Evolutionary conservation across 2,888 invertebrate genomes (phyloP), one percentile per base, ranked within the genome.

Genomic region (Cyaniris semiargus): DNA sequence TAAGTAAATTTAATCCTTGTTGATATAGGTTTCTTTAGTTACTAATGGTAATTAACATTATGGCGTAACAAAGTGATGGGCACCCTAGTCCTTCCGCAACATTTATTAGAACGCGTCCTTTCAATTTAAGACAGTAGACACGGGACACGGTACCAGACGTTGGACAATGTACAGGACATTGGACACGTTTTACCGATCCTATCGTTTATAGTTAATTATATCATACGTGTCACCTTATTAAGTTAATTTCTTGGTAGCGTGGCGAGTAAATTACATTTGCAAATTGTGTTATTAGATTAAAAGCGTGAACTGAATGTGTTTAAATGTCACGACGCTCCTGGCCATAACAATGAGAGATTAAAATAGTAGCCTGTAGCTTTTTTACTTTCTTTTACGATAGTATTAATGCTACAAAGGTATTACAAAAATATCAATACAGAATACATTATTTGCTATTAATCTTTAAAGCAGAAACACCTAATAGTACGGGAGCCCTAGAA

Each of bases 281-380:
- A 48, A 74, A 74, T 74, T 74, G 7, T 48, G 48, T 53, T 23
- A 44, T 38, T 21, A 38, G 21, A 72, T 72, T 72, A 44, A 21
- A 23, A 72, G 21, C 21, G 38, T 21, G 72, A 72, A 44, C 38
- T 38, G 34, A 38, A 71, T 34, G 34, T 38, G 72, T 44, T 44
- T 44, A 72, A 72, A 72, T 72, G 72, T 72, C 44, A 44, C 10
- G 21, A 38, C 44, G 72, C 44, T 72, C 23, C 21, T 72, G 21
- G 72, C 44, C 13, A 72, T 72, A 72, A 72, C 10, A 38, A n/a
- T 72, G 2, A 21, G 6, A 72, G 6, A 10, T 72, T 5, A 44
- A 72, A 23, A 72, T 44, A 21, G 71, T 71, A 21, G 34, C 34
- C 8, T 27, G 71, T 71, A 21, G 34, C 34, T 18, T 27, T 66